Conservation (phyloP, 1,140 invertebrate species). For the Brachionus koreanus region DNA sequence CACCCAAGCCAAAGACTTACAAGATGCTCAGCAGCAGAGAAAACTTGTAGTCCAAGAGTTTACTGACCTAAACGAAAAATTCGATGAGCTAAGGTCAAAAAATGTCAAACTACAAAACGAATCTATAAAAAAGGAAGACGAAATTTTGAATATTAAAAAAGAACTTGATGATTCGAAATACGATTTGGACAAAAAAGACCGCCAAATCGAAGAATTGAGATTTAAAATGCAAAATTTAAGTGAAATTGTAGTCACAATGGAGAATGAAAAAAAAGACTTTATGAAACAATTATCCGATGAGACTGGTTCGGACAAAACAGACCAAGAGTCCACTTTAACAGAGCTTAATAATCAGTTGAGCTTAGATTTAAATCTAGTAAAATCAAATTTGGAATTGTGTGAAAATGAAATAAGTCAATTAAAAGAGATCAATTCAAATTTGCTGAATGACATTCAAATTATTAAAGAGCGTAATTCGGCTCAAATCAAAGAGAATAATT, state of each 20-base stretch:
- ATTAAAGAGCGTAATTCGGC: not conserved
- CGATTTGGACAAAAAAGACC: constrained; percentile 85
- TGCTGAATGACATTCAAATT: not conserved
- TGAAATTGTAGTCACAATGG: not conserved
- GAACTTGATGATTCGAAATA: constrained; percentile 87
- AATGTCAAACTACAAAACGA: constrained; percentile 71
- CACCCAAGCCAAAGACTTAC: constrained; percentile 83
- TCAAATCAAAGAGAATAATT: not conserved
- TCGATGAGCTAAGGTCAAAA: constrained; percentile 45
- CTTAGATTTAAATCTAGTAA: not conserved
- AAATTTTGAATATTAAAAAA: constrained; percentile 84
- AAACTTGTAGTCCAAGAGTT: constrained; percentile 93
- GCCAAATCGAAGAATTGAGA: constrained; percentile 67
- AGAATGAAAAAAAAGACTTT: constrained; percentile 8
- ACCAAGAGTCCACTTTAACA: not conserved
- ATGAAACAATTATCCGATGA: not conserved
- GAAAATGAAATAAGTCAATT: not conserved
- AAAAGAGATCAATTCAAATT: not conserved
- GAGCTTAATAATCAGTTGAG: not conserved
- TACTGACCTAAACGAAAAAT: constrained; percentile 84
- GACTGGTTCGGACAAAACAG: not conserved
- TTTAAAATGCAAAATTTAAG: not conserved
- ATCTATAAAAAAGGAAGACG: constrained; percentile 83
- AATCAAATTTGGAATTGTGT: not conserved
- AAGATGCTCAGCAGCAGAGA: constrained; percentile 82